Percentiles rank a stretch among this genome's conserved stretches.
phyloP scores from a whole-genome alignment of 2,113 vertebrate genomes.

The Corythaixoides concolor region DNA sequence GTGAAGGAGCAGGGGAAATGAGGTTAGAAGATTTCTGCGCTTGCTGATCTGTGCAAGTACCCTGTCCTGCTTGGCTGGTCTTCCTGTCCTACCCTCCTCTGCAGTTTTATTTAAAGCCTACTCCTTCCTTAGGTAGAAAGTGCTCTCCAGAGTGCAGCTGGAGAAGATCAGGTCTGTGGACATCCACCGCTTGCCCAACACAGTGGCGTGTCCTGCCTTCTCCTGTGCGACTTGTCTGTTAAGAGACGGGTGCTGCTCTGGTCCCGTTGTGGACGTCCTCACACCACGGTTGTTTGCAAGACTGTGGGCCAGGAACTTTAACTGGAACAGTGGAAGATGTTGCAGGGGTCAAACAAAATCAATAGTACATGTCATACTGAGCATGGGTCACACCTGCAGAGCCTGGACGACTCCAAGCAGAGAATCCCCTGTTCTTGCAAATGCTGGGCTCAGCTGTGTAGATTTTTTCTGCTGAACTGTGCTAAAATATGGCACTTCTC shows the following conservation, averaged over 20 bases:
- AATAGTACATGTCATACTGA: not conserved
- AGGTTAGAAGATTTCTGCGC: not conserved
- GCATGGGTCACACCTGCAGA: not conserved
- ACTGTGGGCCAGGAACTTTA: not conserved
- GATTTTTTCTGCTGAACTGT: not conserved
- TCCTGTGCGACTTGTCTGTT: accelerated
- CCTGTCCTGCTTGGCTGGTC: not conserved
- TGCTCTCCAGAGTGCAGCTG: not conserved
- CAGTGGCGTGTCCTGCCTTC: not conserved
- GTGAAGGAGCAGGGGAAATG: not conserved
- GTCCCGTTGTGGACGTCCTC: not conserved
- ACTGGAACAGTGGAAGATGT: not conserved
- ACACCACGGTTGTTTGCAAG: not conserved
- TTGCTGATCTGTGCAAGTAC: not conserved
- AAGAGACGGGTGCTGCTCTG: not conserved
- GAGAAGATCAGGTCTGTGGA: not conserved
- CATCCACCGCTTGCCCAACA: accelerated
- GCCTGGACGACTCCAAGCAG: not conserved
- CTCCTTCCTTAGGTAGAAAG: not conserved
- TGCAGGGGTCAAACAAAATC: not conserved
- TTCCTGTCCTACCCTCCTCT: not conserved
- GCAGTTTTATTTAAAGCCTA: not conserved
- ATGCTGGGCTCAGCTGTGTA: not conserved
- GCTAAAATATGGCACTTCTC: not conserved
- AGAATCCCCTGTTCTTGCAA: not conserved